phyloP scores from a whole-genome alignment of 2,113 vertebrate genomes.

The Pachycephala philippinensis region DNA sequence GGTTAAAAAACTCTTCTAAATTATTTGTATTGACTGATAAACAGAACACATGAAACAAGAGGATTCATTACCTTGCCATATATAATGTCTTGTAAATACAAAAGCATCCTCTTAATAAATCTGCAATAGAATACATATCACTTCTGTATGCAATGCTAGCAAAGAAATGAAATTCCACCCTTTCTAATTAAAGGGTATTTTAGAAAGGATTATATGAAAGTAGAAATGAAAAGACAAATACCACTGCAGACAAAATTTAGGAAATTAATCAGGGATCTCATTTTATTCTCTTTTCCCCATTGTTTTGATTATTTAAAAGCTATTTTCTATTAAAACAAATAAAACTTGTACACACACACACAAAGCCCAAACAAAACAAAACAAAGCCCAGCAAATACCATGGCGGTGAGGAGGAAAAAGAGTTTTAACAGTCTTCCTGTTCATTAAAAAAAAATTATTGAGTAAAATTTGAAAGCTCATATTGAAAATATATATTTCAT shows the following conservation, averaged over 20 bases:
- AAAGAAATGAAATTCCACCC: neutral
- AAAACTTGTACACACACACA: fast-evolving
- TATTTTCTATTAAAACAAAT: neutral
- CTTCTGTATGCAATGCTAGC: neutral
- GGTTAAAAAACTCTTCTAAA: neutral
- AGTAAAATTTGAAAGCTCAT: neutral
- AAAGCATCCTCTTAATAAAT: neutral
- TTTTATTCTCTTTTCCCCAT: neutral
- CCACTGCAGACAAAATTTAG: neutral
- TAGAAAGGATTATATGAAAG: neutral
- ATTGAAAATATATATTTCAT: neutral
- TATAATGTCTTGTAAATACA: neutral
- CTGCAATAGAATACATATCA: neutral
- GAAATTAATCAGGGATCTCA: neutral
- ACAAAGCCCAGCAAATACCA: neutral
- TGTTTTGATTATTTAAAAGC: neutral
- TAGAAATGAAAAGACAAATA: neutral
- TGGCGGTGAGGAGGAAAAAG: neutral
- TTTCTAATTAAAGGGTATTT: neutral
- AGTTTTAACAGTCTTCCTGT: neutral
- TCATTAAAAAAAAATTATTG: neutral
- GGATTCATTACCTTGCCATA: neutral
- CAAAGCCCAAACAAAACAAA: neutral
- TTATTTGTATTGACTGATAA: neutral
- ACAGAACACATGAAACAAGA: neutral